A percentile compares a stretch with the other conserved stretches of the same genome.
Conservation (phyloP, 2,888 invertebrate species). For the Eupithecia pulchellata region DNA sequence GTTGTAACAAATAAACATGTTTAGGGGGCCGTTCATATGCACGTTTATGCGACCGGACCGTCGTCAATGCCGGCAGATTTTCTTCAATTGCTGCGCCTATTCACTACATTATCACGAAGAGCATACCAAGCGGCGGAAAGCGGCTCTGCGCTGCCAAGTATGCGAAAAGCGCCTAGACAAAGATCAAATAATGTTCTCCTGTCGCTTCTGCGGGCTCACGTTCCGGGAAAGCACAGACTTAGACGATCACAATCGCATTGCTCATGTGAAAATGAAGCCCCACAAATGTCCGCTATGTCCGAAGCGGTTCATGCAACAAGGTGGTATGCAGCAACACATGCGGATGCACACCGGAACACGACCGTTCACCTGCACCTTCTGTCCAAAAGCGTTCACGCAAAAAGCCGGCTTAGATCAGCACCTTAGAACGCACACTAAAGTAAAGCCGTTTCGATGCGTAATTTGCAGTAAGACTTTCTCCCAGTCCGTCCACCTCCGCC, state of each 20-base stretch:
- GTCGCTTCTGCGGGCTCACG: constrained; percentile 67
- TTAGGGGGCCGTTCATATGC: constrained; percentile 79
- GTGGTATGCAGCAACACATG: constrained; percentile 80
- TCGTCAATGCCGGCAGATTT: constrained; percentile 74
- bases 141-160: constrained; percentile 78
- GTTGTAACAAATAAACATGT: constrained; percentile 14
- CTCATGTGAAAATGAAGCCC: constrained; percentile 76
- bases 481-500: constrained; percentile 78
- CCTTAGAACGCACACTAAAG: constrained; percentile 78
- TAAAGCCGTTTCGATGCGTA: constrained; percentile 79
- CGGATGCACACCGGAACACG: constrained; percentile 78
- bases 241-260: constrained; percentile 72
- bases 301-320: constrained; percentile 79
- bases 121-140: constrained; percentile 78
- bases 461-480: constrained; percentile 79
- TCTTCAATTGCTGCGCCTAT: constrained; percentile 80
- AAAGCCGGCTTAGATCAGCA: constrained; percentile 81
- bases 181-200: constrained; percentile 64
- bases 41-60: constrained; percentile 70
- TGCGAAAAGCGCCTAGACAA: constrained; percentile 78
- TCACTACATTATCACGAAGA: constrained; percentile 79
- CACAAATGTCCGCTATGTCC: constrained; percentile 74
- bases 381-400: constrained; percentile 78
- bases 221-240: constrained; percentile 67
- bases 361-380: constrained; percentile 75